phyloP scores from a whole-genome alignment of 2,113 vertebrate species.

The Neopipo cinnamomea region DNA sequence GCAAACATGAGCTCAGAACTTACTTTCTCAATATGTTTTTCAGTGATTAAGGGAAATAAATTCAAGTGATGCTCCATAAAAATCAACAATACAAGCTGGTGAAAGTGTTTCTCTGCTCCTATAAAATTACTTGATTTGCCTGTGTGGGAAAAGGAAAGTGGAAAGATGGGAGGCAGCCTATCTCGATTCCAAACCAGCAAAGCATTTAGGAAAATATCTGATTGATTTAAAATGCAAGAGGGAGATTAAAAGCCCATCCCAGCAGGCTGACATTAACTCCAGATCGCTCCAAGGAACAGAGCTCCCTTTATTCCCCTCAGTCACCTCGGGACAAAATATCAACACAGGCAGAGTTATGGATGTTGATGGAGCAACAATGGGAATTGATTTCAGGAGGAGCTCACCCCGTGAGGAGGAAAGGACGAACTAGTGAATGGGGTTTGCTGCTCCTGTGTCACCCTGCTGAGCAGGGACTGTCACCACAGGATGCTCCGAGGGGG shows the following conservation, averaged over 20 bases:
- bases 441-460: neutral
- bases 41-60: neutral
- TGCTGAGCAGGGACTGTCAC: neutral
- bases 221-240: slow-evolving; percentile 33
- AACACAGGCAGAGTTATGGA: neutral
- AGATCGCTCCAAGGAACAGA: neutral
- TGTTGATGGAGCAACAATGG: neutral
- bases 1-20: neutral
- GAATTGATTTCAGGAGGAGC: slow-evolving; percentile 7
- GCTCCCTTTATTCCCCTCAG: neutral
- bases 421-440: neutral
- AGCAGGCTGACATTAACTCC: neutral
- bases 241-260: neutral
- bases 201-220: slow-evolving; percentile 16
- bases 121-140: neutral
- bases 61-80: neutral
- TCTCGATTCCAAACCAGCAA: neutral
- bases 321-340: neutral
- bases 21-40: neutral
- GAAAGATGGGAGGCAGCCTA: neutral
- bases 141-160: neutral
- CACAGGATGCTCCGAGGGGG: neutral
- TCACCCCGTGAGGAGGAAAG: neutral
- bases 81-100: neutral
- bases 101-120: neutral